Base-by-base conservation (phyloP, 2,797 vertebrate species). In the Melanotaenia nigrans region DNA sequence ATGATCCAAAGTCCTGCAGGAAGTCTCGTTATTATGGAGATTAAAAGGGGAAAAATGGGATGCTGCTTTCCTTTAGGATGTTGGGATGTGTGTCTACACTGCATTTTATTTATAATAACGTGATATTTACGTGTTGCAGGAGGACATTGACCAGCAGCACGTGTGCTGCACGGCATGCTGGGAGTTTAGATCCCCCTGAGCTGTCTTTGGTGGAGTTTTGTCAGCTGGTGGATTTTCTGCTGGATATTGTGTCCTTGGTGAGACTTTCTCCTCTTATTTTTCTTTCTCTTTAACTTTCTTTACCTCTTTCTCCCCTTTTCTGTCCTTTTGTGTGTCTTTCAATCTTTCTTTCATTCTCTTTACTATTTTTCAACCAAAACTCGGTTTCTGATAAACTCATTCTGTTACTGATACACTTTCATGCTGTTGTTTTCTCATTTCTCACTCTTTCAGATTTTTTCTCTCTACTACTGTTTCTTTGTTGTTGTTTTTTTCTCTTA, bases 221-320 rank as follows among this genome's bases (percentile, higher is more conserved):
- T 93, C 94, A 97, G 81, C 92, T 99, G 82, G 96, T 98, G 58
- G 98, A 99, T 93, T 99, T 99, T 93, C 95, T 99, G 62, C 92
- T 99, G 94, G 98, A 99, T 92, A 98, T 99, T 70, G 97, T 99
- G 78, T 99, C 98, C 90, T 94, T 99, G 97, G 98, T 99, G 95
- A 97, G 97, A 71, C 9, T 74, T 32, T 63, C 16, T 53, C 4
- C 28, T 14, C 54, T 3, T 24, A 5, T 66, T 55, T 73, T 22
- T 71, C 5, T 68, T 35, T 53, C 11, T 42, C 3, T 42, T 42
- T 18, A 18, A 16, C 53, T 10, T 42, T 56, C 65, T 14, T 51
- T 14, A 55, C 24, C 60, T 24, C 18, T 8, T 13, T 38, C 28
- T 61, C 16, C 33, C 36, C 18, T 14, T 58, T 65, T 16, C 67